Base-by-base conservation (phyloP, 2,888 invertebrate genomes). In the Malthinus flaveolus region DNA sequence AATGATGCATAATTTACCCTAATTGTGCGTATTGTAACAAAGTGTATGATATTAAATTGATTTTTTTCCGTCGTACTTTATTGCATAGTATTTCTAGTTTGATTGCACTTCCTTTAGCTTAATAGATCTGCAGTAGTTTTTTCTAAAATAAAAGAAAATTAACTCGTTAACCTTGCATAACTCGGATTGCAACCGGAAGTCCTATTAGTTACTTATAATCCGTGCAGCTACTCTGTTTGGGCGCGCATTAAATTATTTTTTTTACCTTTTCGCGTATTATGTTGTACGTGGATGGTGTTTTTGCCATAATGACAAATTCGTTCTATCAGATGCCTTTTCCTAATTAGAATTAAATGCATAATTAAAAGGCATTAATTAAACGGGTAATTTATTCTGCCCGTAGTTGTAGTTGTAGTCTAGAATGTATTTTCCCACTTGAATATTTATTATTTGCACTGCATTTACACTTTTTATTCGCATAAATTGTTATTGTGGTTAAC, bases 161-260 rank as follows among this genome's bases (percentile, higher is more conserved):
- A 62, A 59, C 58, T 59, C 56, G 62, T 62, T 62, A 62, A 55
- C 62, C 62, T 62, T 62, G 62, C 59, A 53, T 46, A 53, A 53
- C 35, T 35, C 42, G 23, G 23, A 35, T 37, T 53, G 45, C 50
- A 51, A 51, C 39, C 50, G 50, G 50, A 51, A 51, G 50, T 51
- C 42, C 42, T 42, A 51, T 51, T 51, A 51, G 50, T 39, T 51
- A 44, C 39, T 23, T 23, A 23, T 23, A 42, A 42, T 42, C 23
- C 23, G 13, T 42, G 44, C 5, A 23, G 23, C 23, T 44, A 49
- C 36, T 35, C 31, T 49, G 39, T 44, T 51, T 42, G 23, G 23
- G 42, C 32, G 42, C 32, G 44, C 42, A 51, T 42, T 51, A 51
- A 51, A 39, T 51, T 42, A 42, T 13, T 33, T 34, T 34, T 51